A percentile compares a stretch with the other conserved stretches of the same genome.
Conservation (phyloP, 2,888 invertebrate genomes). For the Tolmerus cingulatus region DNA sequence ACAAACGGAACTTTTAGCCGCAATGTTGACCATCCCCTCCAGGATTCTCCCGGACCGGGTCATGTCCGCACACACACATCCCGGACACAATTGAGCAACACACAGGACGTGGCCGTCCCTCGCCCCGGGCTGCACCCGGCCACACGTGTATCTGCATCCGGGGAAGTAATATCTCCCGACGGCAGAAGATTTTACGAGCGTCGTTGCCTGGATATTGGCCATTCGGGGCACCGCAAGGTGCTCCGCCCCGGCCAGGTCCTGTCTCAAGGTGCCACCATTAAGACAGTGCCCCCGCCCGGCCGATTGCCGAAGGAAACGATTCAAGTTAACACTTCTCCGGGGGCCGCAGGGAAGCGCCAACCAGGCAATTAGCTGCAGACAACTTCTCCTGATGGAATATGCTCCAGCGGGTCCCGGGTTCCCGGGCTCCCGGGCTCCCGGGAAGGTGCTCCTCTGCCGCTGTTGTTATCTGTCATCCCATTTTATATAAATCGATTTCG, state of each 20-base stretch:
- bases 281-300: neutral
- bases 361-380: conserved; percentile 27
- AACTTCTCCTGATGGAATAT: neutral
- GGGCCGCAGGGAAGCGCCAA: neutral
- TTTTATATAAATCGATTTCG: conserved; percentile 40
- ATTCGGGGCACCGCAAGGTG: neutral
- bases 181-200: conserved; percentile 29
- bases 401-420: too few relatives aligned
- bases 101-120: neutral
- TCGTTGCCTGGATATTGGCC: conserved; percentile 17
- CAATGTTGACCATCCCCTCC: conserved; percentile 37
- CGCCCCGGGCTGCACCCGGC: neutral
- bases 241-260: neutral
- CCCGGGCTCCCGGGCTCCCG: neutral
- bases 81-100: conserved; percentile 2
- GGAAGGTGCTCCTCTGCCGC: neutral
- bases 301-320: conserved; percentile 6
- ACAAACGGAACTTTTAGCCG: conserved; percentile 40
- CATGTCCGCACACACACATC: neutral
- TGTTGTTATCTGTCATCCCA: conserved; percentile 32
- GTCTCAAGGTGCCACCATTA: neutral
- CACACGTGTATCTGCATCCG: conserved; percentile 5
- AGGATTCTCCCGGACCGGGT: neutral
- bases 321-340: conserved; percentile 4
- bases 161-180: conserved; percentile 24